Conservation (phyloP, 2,113 vertebrate species). For the Drymodes brunneopygia region DNA sequence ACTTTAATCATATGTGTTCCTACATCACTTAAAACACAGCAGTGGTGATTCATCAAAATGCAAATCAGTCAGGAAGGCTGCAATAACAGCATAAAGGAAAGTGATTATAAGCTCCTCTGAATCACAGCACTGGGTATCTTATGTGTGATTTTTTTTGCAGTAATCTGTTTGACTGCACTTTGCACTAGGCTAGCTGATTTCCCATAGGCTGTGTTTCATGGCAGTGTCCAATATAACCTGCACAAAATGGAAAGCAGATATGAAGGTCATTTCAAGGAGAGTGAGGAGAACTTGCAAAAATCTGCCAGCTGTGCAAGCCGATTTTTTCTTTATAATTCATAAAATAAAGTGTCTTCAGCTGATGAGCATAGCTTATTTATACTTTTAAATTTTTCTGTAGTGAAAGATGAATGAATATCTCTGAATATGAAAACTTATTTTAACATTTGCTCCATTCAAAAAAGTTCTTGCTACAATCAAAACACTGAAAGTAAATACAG, state of each 20-base stretch:
- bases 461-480: background rate
- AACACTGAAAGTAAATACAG: background rate
- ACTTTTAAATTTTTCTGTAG: background rate
- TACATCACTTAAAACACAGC: background rate
- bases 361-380: background rate
- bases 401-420: background rate
- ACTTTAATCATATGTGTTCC: background rate
- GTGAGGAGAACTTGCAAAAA: background rate
- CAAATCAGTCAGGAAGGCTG: background rate
- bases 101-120: background rate
- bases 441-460: background rate
- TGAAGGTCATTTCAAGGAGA: constrained; percentile 11
- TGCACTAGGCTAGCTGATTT: constrained; percentile 38
- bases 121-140: background rate
- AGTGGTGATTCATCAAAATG: background rate
- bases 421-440: background rate
- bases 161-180: constrained; percentile 43
- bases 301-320: background rate
- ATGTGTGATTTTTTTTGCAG: background rate
- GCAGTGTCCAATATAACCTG: constrained; percentile 23
- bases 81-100: background rate
- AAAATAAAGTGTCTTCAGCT: background rate
- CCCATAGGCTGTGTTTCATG: constrained; percentile 33
- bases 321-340: background rate
- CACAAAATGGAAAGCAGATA: background rate